These are phyloP conservation scores for Rhorus exstirpatorius DNA, from an alignment of 2,888 invertebrate species.

Conservation along the genomic window DNA sequence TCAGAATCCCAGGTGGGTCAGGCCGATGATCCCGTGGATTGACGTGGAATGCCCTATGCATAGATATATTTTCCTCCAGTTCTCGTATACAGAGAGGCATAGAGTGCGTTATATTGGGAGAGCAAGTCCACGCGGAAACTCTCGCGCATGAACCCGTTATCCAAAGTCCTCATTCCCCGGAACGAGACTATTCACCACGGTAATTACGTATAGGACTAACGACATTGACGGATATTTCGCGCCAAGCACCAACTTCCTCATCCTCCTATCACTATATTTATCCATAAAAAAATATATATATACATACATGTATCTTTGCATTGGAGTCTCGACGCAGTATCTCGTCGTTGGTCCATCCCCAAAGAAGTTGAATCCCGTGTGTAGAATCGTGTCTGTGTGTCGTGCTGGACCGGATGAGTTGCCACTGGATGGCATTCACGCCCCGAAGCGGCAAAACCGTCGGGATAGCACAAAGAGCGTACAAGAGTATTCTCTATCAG, in stretches of 20 bases:
- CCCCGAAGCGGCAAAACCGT: constrained; percentile 4
- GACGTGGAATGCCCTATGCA: too few species aligned
- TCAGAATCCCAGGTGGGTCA: too few species aligned
- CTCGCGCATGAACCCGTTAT: constrained; percentile 23
- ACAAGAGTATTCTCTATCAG: background rate
- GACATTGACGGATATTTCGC: constrained; percentile 48
- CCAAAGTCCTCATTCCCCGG: constrained; percentile 30
- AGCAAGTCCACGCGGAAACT: background rate
- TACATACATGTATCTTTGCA: background rate
- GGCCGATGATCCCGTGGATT: too few species aligned
- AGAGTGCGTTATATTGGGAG: background rate
- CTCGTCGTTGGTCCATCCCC: background rate
- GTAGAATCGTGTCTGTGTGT: background rate
- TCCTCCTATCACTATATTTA: background rate
- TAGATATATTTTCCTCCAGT: too few species aligned
- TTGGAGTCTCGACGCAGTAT: background rate
- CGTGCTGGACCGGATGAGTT: constrained; percentile 11
- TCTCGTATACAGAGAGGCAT: constrained; percentile 3
- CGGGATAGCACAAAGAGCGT: background rate
- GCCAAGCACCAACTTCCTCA: background rate
- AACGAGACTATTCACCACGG: constrained; percentile 31
- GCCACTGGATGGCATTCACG: constrained; percentile 10
- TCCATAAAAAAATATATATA: background rate
- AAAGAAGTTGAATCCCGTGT: background rate
- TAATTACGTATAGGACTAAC: constrained; percentile 49